Evolutionary conservation across 2,797 vertebrate genomes (phyloP).

Genomic region (Eulemur albifrons): DNA sequence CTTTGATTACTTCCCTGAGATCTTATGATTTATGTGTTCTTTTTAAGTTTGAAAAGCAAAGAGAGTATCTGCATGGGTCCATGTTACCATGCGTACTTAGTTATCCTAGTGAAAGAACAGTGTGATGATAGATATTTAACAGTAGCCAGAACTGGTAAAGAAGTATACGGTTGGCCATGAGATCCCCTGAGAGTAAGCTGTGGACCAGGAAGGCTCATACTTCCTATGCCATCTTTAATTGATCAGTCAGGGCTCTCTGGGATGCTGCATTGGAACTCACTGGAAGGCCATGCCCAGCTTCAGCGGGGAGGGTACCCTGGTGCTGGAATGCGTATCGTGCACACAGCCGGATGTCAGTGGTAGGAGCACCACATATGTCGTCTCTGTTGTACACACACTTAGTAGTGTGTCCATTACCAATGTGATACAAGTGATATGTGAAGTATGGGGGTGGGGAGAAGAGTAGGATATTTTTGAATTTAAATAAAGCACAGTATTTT

Average conservation of each 20-base stretch:
- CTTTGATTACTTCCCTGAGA: not conserved
- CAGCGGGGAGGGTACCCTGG: not conserved
- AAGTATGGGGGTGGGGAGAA: not conserved
- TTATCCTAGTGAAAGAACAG: not conserved
- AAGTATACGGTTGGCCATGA: not conserved
- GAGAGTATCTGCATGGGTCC: not conserved
- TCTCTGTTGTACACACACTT: not conserved
- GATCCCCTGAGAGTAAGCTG: not conserved
- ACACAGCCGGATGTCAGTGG: rapidly evolving
- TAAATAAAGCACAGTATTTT: not conserved
- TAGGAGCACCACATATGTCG: too few species aligned
- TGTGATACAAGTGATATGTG: not conserved
- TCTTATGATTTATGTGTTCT: not conserved
- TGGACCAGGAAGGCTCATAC: not conserved
- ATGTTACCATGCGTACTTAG: not conserved
- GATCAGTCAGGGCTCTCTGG: not conserved
- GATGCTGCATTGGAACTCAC: not conserved
- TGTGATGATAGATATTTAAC: not conserved
- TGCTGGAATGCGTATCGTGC: rapidly evolving
- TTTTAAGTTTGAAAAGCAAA: not conserved
- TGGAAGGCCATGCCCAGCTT: not conserved
- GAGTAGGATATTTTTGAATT: not conserved
- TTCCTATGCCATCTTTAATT: not conserved
- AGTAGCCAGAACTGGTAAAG: not conserved
- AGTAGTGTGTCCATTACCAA: not conserved